phyloP scores from a whole-genome alignment of 1,140 invertebrate species.

The Polypedilum pembai region DNA sequence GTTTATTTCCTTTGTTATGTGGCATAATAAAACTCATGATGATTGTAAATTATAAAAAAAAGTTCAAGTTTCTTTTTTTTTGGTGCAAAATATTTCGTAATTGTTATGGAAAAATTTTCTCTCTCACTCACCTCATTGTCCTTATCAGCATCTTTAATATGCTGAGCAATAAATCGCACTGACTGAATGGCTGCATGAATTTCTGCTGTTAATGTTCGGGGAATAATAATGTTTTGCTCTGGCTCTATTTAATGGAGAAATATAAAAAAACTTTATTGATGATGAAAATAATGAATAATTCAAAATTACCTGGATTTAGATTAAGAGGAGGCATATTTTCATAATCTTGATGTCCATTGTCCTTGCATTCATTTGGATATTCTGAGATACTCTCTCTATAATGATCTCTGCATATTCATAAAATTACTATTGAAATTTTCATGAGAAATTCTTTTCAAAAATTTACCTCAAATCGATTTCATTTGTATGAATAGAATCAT shows the following conservation, averaged over 20 bases:
- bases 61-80: too few species aligned
- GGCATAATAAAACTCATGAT: too few species aligned
- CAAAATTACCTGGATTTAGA: conserved; percentile 10
- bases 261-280: conserved; percentile 29
- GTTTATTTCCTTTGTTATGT: too few species aligned
- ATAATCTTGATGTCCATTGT: conserved; percentile 39
- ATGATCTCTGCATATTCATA: conserved; percentile 22
- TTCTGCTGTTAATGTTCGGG: conserved; percentile 72
- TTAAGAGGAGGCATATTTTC: conserved; percentile 36
- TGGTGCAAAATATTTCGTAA: too few species aligned
- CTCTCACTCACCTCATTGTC: conserved; percentile 73
- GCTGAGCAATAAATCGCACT: conserved; percentile 92
- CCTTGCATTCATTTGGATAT: conserved; percentile 50
- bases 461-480: conserved; percentile 69
- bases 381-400: conserved; percentile 50
- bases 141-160: conserved; percentile 91
- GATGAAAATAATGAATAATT: conserved; percentile 32
- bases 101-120: too few species aligned
- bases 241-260: conserved; percentile 49
- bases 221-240: conserved; percentile 60
- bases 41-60: too few species aligned
- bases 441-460: conserved; percentile 31
- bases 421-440: conserved; percentile 14
- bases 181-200: conserved; percentile 86
- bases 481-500: conserved; percentile 67